Evolutionary conservation across 2,797 vertebrate genomes (phyloP).

Genomic region (Chrysocyon brachyurus): DNA sequence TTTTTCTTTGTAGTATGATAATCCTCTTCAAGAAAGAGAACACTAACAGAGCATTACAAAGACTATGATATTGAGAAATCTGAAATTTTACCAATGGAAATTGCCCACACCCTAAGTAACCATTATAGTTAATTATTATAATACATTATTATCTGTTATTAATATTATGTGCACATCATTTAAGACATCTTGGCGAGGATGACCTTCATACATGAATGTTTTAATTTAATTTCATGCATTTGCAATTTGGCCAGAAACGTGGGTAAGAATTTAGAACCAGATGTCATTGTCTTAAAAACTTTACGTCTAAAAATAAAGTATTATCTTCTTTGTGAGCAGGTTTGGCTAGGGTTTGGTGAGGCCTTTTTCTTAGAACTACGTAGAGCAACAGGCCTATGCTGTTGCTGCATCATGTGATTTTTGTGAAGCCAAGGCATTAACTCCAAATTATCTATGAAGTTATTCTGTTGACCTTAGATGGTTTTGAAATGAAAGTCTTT

Average conservation of each 20-base stretch:
- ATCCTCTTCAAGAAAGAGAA: background rate
- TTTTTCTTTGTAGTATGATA: background rate
- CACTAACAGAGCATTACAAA: background rate
- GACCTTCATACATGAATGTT: background rate
- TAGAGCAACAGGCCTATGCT: background rate
- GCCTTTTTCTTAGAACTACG: background rate
- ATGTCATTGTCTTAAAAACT: background rate
- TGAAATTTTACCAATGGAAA: slow-evolving; percentile 33
- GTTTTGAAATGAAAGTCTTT: background rate
- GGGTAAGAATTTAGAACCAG: background rate
- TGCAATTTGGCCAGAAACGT: slow-evolving; percentile 40
- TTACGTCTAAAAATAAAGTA: background rate
- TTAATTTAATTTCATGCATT: slow-evolving; percentile 41
- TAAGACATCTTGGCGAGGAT: slow-evolving; percentile 56
- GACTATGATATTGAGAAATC: background rate
- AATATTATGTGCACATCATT: slow-evolving; percentile 28
- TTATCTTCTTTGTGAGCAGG: background rate
- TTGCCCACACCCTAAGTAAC: background rate
- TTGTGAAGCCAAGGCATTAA: background rate
- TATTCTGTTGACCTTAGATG: background rate
- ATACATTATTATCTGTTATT: slow-evolving; percentile 43
- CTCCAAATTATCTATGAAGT: background rate
- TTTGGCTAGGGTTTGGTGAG: slow-evolving; percentile 3
- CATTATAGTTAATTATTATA: slow-evolving; percentile 39
- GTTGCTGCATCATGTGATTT: background rate